Conservation (phyloP, 2,797 vertebrate species). For the Sitta carolinensis region DNA sequence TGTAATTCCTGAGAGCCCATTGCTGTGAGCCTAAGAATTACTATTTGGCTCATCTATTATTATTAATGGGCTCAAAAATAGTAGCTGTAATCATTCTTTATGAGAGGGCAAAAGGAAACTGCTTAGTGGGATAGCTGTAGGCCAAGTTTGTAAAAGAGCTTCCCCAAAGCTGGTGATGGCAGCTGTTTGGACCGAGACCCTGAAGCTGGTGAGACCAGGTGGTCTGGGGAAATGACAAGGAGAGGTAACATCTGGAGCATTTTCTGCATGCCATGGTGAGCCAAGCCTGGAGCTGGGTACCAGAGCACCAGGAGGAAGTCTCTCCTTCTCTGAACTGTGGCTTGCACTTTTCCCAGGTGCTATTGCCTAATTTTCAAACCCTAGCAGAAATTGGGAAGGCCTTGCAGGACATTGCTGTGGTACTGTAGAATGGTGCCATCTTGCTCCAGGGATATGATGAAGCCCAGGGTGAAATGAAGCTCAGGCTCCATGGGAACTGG, state of each 20-base stretch:
- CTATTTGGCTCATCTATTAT: neutral
- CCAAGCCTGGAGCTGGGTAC: neutral
- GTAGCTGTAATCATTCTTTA: neutral
- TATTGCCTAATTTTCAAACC: neutral
- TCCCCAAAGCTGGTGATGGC: neutral
- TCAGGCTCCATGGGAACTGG: neutral
- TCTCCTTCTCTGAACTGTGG: neutral
- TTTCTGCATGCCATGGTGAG: neutral
- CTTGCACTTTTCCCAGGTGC: neutral
- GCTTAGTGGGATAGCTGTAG: neutral
- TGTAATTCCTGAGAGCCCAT: neutral
- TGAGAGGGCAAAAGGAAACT: neutral
- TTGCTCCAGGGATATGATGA: neutral
- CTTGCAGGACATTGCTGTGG: neutral
- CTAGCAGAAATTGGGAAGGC: neutral
- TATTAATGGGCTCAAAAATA: neutral
- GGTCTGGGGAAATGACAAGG: neutral
- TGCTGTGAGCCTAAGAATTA: neutral
- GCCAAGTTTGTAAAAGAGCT: neutral
- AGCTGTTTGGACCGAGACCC: neutral
- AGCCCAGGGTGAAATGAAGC: neutral
- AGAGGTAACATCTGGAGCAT: accelerated
- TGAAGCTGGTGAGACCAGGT: neutral
- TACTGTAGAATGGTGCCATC: accelerated
- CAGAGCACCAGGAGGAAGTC: accelerated